A percentile compares a stretch with the other conserved stretches of the same genome.
Evolutionary conservation across 37 sponge, comb jelly and placozoan species (phyloP).

Genomic region (Hormiphora californensis): DNA sequence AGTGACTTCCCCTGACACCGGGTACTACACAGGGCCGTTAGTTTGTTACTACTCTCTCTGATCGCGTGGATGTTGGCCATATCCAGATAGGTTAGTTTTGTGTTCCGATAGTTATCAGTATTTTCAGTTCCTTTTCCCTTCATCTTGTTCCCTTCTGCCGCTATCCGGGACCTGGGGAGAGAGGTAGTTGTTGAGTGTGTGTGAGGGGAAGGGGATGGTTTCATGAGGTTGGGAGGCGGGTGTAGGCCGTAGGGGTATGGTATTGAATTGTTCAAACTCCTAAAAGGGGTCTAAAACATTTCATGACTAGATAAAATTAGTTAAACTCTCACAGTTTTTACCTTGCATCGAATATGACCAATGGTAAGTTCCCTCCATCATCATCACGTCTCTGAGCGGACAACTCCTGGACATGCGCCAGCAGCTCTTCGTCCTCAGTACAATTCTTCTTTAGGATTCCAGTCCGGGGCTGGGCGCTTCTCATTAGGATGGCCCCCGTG

Average conservation of each 20-base stretch:
- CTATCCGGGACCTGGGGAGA: conserved; percentile 82
- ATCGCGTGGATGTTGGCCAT: conserved; percentile 98
- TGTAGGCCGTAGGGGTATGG: too few species aligned
- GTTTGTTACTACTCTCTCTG: conserved; percentile 83
- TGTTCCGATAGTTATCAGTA: conserved; percentile 63
- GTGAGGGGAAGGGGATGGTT: too few species aligned
- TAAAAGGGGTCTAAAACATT: too few species aligned
- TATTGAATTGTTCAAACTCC: too few species aligned
- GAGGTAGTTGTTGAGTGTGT: conserved; percentile 58
- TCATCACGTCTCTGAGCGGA: not conserved
- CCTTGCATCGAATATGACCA: conserved; percentile 57
- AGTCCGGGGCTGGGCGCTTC: conserved; percentile 83
- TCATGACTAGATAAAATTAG: too few species aligned
- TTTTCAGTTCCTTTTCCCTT: conserved; percentile 96
- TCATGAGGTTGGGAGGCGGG: too few species aligned
- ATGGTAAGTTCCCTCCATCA: not conserved
- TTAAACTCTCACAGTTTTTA: too few species aligned
- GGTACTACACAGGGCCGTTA: conserved; percentile 62
- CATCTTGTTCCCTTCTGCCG: conserved; percentile 88
- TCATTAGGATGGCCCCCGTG: conserved; percentile 66
- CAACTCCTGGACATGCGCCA: not conserved
- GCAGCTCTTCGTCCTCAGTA: conserved; percentile 17
- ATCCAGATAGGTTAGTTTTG: conserved; percentile 74
- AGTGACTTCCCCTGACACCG: conserved; percentile 69
- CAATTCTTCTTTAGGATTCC: conserved; percentile 67